phyloP scores from a whole-genome alignment of 2,797 vertebrate genomes.

The Bradypodion ventrale region DNA sequence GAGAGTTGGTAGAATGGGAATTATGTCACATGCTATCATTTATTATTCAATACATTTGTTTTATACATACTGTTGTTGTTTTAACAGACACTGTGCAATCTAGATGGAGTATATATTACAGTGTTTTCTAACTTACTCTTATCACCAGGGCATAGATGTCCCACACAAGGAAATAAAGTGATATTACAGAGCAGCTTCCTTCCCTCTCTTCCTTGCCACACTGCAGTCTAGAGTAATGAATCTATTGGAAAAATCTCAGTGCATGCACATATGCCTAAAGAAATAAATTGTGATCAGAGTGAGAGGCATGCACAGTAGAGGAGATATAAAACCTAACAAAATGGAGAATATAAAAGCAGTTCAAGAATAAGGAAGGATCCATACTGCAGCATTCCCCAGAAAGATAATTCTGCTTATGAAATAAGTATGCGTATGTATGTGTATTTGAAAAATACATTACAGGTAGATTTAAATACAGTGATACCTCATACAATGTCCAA shows the following conservation, averaged over 20 bases:
- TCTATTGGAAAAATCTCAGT: conserved; percentile 3
- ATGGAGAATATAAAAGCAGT: neutral
- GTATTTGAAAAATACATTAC: no score
- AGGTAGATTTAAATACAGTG: no score
- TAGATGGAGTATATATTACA: conserved; percentile 1
- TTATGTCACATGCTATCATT: neutral
- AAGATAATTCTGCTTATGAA: neutral
- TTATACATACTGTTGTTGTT: neutral
- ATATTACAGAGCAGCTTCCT: neutral
- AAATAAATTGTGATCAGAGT: conserved; percentile 16
- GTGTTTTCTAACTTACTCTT: neutral
- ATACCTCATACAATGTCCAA: no score
- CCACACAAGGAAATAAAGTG: conserved; percentile 12
- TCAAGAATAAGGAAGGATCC: conserved; percentile 4
- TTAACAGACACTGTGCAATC: neutral
- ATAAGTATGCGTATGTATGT: neutral
- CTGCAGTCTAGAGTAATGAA: neutral
- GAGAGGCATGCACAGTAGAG: neutral
- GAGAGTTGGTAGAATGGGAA: neutral
- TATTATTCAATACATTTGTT: neutral
- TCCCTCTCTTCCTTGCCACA: neutral
- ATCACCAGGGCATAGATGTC: neutral
- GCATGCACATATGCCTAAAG: neutral
- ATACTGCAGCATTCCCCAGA: neutral
- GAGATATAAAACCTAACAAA: conserved; percentile 16